Percentiles rank a stretch among this genome's conserved stretches.
phyloP scores from a whole-genome alignment of 1,140 invertebrate genomes.

The Aphaenogaster floridana region DNA sequence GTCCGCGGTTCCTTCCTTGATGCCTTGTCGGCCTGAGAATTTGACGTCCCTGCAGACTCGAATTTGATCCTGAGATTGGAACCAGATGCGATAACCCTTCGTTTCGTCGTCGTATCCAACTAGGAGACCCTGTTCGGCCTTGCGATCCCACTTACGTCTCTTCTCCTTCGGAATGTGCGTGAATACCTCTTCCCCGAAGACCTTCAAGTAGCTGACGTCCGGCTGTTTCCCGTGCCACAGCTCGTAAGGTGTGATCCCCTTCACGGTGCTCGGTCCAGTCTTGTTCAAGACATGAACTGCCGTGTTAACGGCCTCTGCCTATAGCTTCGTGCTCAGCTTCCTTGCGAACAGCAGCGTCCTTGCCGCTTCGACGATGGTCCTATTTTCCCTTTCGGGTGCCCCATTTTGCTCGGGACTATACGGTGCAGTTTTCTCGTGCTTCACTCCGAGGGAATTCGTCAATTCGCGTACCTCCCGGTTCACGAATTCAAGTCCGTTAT shows the following conservation, averaged over 20 bases:
- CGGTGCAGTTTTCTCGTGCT: neutral
- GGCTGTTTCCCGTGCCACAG: neutral
- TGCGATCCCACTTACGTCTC: too few species aligned
- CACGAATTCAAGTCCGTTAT: slow-evolving; percentile 24
- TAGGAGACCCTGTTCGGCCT: too few species aligned
- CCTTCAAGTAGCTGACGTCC: neutral
- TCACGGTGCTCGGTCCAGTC: neutral
- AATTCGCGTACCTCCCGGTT: too few species aligned
- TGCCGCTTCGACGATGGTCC: slow-evolving; percentile 3
- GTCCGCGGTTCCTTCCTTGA: neutral
- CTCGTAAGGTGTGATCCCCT: neutral
- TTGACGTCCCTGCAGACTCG: neutral
- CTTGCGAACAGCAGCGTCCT: neutral
- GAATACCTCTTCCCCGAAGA: slow-evolving; percentile 2
- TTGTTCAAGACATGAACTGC: neutral
- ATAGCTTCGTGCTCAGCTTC: neutral
- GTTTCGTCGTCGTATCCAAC: too few species aligned
- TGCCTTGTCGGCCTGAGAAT: neutral
- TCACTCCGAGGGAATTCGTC: neutral
- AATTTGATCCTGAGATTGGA: neutral
- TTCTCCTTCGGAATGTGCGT: neutral
- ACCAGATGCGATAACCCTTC: neutral
- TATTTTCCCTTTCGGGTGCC: slow-evolving; percentile 8
- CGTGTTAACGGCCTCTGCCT: neutral
- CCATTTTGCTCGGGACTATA: slow-evolving; percentile 3